These are phyloP conservation scores for Gymnodraco acuticeps DNA, from an alignment of 2,797 vertebrate species.

Conservation along the genomic window DNA sequence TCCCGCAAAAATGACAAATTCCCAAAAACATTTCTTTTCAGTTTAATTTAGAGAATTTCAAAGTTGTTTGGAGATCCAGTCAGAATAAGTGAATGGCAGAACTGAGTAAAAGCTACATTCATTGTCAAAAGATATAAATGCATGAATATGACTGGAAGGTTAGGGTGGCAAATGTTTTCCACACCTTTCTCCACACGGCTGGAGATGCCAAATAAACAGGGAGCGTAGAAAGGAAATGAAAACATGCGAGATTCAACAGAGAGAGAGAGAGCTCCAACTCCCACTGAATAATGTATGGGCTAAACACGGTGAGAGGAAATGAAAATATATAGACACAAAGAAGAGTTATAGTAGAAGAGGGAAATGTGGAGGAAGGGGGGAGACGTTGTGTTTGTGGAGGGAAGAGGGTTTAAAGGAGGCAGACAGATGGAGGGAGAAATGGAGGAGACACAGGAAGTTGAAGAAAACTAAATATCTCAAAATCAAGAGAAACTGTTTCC, in stretches of 20 bases:
- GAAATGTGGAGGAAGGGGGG: neutral
- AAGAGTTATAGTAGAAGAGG: neutral
- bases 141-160: neutral
- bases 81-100: too few relatives aligned
- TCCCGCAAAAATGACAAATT: too few relatives aligned
- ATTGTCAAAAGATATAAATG: too few relatives aligned
- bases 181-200: neutral
- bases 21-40: too few relatives aligned
- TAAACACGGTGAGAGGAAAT: neutral
- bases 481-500: conserved; percentile 26
- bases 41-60: too few relatives aligned
- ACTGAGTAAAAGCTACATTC: too few relatives aligned
- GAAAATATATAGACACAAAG: neutral
- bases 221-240: neutral
- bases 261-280: neutral
- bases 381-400: neutral
- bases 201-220: neutral
- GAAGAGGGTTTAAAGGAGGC: neutral
- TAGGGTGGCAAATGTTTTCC: neutral
- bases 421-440: conserved; percentile 4
- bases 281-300: neutral
- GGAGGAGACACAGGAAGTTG: neutral
- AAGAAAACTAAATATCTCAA: conserved; percentile 32
- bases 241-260: neutral
- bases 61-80: too few relatives aligned